phyloP scores from a whole-genome alignment of 2,113 vertebrate species.

The Coptodon bakossiorum region DNA sequence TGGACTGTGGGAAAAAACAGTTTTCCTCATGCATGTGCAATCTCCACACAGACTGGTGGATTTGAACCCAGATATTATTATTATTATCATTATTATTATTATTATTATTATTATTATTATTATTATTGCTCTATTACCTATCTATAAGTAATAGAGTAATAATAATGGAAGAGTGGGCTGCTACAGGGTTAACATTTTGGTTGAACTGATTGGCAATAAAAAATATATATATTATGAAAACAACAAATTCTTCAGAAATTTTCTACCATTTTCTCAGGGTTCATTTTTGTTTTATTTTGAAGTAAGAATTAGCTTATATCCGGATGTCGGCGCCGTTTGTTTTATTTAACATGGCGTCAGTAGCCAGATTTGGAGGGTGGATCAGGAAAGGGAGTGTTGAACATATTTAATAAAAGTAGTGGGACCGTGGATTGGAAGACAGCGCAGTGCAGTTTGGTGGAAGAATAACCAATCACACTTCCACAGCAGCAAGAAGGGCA shows the following conservation, averaged over 20 bases:
- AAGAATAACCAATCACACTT: not conserved
- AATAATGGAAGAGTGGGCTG: not conserved
- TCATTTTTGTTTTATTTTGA: constrained; percentile 44
- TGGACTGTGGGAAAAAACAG: not conserved
- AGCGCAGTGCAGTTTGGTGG: not conserved
- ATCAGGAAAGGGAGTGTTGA: not conserved
- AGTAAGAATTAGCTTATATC: not conserved
- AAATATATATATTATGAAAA: not conserved
- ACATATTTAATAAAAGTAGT: not conserved
- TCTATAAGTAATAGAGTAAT: not conserved
- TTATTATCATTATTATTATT: not conserved
- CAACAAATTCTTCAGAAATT: not conserved
- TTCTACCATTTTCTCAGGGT: not conserved
- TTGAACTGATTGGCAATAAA: not conserved
- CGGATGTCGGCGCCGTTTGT: not conserved
- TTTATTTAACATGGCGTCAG: constrained; percentile 50
- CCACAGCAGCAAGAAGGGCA: not conserved
- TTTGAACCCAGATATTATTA: not conserved
- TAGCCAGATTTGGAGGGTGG: not conserved
- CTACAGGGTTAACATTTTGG: not conserved
- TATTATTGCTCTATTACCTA: not conserved
- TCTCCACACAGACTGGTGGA: not conserved
- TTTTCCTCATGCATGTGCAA: not conserved
- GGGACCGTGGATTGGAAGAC: not conserved
- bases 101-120: not conserved